Conservation (phyloP, 2,888 invertebrate species). For the Erebia epiphron region DNA sequence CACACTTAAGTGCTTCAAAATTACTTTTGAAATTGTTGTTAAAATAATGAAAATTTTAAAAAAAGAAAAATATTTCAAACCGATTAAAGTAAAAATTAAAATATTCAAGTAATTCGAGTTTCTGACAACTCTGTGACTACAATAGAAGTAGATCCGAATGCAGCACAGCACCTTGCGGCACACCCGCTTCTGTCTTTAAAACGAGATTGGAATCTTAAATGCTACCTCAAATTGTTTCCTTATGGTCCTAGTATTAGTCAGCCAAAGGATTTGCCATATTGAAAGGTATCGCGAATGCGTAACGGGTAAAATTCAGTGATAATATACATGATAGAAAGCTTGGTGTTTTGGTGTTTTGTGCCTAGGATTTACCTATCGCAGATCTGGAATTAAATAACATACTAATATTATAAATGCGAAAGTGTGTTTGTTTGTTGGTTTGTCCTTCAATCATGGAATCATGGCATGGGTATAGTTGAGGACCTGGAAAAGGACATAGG, state of each 20-base stretch:
- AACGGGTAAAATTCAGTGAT: slow-evolving; percentile 32
- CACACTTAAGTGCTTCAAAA: too few species aligned
- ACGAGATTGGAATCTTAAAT: slow-evolving; percentile 49
- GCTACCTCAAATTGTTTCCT: slow-evolving; percentile 46
- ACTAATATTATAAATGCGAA: too few species aligned
- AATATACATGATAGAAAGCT: slow-evolving; percentile 24
- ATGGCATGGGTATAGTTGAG: too few species aligned
- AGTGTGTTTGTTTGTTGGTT: too few species aligned
- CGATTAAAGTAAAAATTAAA: too few species aligned
- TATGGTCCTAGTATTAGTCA: slow-evolving; percentile 33
- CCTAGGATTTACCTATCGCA: neutral
- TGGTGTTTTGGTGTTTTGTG: slow-evolving; percentile 1
- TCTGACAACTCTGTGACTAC: slow-evolving; percentile 8
- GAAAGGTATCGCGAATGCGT: slow-evolving; percentile 27
- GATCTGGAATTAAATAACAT: too few species aligned
- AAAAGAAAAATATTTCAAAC: too few species aligned
- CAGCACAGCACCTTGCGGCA: slow-evolving; percentile 45
- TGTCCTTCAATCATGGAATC: too few species aligned
- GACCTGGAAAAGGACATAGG: too few species aligned
- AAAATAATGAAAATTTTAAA: too few species aligned
- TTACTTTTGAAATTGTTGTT: too few species aligned
- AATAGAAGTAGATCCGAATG: slow-evolving; percentile 42
- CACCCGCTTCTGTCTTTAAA: slow-evolving; percentile 44
- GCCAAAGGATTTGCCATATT: slow-evolving; percentile 21
- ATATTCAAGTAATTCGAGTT: neutral